phyloP scores from a whole-genome alignment of 2,888 invertebrate genomes.

The Troides aeacus region DNA sequence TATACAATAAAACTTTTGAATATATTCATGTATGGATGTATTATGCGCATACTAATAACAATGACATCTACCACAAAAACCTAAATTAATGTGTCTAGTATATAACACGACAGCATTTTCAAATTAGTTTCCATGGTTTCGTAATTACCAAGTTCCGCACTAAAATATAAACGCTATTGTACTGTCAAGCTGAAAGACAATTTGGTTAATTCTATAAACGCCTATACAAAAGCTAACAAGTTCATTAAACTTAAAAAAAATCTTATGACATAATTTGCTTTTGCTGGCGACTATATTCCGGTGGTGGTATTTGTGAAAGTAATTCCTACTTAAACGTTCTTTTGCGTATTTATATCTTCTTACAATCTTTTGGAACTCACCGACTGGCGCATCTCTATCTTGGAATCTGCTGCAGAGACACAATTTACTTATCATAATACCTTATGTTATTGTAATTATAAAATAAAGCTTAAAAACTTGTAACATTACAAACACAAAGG shows the following conservation, averaged over 20 bases:
- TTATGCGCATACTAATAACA: background rate
- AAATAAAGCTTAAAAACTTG: too few species aligned
- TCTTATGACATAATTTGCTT: background rate
- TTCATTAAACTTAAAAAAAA: constrained; percentile 9
- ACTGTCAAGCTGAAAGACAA: constrained; percentile 7
- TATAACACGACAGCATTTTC: background rate
- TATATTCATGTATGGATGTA: background rate
- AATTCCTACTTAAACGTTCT: too few species aligned
- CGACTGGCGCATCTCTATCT: too few species aligned
- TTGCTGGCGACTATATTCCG: background rate
- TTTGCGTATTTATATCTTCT: too few species aligned
- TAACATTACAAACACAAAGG: too few species aligned
- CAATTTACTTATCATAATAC: too few species aligned
- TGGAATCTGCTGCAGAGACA: too few species aligned
- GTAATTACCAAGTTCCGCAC: background rate
- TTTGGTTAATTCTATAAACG: constrained; percentile 6
- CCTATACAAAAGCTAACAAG: background rate
- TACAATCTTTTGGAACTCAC: too few species aligned
- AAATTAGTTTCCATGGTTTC: constrained; percentile 3
- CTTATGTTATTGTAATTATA: too few species aligned
- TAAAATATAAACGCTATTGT: constrained; percentile 7
- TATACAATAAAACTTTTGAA: too few species aligned
- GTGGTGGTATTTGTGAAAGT: too few species aligned
- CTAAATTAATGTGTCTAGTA: background rate
- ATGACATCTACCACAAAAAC: background rate